Base-by-base conservation (phyloP, 2,113 vertebrate species). In the Telmatochromis brichardi region DNA sequence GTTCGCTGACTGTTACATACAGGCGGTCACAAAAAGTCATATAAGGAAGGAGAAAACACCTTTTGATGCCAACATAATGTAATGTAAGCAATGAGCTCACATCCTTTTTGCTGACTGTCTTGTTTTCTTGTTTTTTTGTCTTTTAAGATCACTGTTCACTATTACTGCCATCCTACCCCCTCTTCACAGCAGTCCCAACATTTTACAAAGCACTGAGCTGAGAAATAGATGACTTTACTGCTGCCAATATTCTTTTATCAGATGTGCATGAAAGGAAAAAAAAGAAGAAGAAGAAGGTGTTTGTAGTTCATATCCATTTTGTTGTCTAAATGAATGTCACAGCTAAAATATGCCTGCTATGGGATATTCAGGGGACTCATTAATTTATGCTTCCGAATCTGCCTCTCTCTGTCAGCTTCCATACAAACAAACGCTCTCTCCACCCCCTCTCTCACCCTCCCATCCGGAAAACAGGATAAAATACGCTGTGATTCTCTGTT, bases 391-490 rank as follows among this genome's bases (percentile, higher is more conserved):
- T 91, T 94, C 84, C 85, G 87, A 95, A 93, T 92, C 90, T 95
- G 85, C 91, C 88, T 90, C 83, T 90, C 83, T 90, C 91, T 92
- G 93, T 94, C 93, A 93, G 90, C 83, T 96, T 93, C 90, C 93
- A 94, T 95, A 92, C 87, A 90, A 94, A 95, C 92, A 94, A 93
- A 95, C 40, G 14, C 42, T 78, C 83, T 54, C 88, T 50, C 71
- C 73, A 13, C 45, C 53, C 60, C 53, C 80, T 35, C 40, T 33
- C 81, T 60, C 80, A 79, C 88, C 89, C 90, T 84, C 85, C 91
- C 85, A 90, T 80, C 92, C 80, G 35, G 86, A 92, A 95, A 95
- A 94, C 90, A 90, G 92, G 92, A 96, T 94, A 86, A 93, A 95
- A 95, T 90, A 91, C 83, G 26, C 82, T 84, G 88, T 88, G 89